Conservation (phyloP, 2,113 vertebrate species). For the Aythya baeri region DNA sequence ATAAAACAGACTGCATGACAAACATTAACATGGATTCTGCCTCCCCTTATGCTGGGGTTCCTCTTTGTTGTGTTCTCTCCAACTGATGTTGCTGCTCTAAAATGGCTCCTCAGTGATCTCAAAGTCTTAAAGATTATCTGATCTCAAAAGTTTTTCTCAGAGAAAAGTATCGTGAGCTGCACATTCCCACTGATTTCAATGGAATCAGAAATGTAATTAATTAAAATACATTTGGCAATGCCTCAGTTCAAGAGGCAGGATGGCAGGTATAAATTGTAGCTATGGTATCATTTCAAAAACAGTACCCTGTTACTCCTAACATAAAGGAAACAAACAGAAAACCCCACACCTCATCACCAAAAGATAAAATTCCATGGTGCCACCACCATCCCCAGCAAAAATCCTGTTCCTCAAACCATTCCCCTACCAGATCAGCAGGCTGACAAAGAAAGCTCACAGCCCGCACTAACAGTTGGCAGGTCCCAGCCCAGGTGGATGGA, state of each 20-base stretch:
- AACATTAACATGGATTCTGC: not conserved
- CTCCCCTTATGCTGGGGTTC: rapidly evolving
- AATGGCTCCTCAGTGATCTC: rapidly evolving
- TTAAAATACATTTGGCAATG: not conserved
- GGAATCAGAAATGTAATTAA: not conserved
- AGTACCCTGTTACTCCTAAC: not conserved
- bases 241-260: not conserved
- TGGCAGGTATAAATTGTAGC: not conserved
- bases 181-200: not conserved
- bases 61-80: not conserved
- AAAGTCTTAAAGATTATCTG: not conserved
- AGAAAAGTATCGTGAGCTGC: not conserved
- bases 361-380: not conserved
- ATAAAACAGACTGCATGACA: not conserved
- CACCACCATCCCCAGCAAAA: not conserved
- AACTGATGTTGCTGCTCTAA: not conserved
- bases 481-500: not conserved
- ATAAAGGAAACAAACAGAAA: not conserved
- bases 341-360: not conserved
- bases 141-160: not conserved
- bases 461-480: not conserved
- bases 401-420: not conserved
- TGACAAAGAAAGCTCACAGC: not conserved
- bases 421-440: not conserved
- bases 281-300: not conserved